phyloP scores from a whole-genome alignment of 2,888 invertebrate species.

The Eristalis pertinax region DNA sequence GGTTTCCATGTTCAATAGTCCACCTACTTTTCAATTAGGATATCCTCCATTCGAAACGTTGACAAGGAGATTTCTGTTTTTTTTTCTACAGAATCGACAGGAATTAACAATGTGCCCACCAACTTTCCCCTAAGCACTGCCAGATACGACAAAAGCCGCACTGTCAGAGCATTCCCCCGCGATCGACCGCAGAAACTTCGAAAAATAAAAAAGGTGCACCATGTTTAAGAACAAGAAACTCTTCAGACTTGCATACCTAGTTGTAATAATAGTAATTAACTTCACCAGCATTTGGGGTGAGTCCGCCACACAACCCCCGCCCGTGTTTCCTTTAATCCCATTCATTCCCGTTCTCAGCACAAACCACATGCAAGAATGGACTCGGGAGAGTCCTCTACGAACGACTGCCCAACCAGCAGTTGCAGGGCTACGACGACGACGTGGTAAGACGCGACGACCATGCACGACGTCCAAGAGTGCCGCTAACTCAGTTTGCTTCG shows the following conservation, averaged over 20 bases:
- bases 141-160: conserved; percentile 1
- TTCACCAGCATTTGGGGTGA: conserved; percentile 62
- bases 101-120: conserved; percentile 31
- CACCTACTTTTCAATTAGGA: no score
- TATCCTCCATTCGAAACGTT: no score
- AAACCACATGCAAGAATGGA: conserved; percentile 95
- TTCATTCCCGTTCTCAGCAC: conserved; percentile 79
- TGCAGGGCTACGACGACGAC: conserved; percentile 94
- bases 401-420: conserved; percentile 92
- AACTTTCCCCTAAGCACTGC: conserved; percentile 6
- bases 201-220: not conserved
- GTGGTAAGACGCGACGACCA: conserved; percentile 84
- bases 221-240: conserved; percentile 63
- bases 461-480: not conserved
- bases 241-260: conserved; percentile 56
- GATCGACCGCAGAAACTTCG: conserved; percentile 12
- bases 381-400: conserved; percentile 94
- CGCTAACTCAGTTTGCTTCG: not conserved
- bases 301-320: not conserved
- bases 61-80: no score
- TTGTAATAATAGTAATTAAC: conserved; percentile 40
- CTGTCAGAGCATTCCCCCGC: conserved; percentile 14
- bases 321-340: not conserved
- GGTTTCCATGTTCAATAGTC: no score
- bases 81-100: conserved; percentile 15